Conservation (phyloP, 2,113 vertebrate genomes). For the Sigmodon hispidus region DNA sequence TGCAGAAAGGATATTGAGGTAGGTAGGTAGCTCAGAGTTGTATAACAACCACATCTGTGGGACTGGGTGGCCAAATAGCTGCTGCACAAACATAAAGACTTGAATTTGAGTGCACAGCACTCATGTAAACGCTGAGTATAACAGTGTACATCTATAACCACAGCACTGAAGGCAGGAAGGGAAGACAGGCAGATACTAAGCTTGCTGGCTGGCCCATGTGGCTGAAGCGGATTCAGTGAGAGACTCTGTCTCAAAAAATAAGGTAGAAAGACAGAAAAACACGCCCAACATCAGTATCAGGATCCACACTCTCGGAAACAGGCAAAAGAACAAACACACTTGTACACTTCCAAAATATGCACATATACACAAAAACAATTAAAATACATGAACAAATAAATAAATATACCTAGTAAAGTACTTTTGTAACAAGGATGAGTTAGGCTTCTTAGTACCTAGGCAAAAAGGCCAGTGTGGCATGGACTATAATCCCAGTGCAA, state of each 20-base stretch:
- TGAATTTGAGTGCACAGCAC: neutral
- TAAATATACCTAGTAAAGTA: neutral
- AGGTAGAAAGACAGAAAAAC: neutral
- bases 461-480: neutral
- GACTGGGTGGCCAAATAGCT: neutral
- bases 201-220: neutral
- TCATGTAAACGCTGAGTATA: neutral
- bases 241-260: neutral
- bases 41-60: neutral
- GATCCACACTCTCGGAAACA: neutral
- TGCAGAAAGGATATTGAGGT: neutral
- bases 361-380: neutral
- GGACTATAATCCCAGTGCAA: neutral
- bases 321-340: neutral
- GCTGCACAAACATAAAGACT: too few species aligned
- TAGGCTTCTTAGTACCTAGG: neutral
- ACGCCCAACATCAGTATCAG: neutral
- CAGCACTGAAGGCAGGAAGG: neutral
- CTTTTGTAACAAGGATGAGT: neutral
- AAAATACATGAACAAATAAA: neutral
- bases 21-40: neutral
- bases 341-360: neutral
- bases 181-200: neutral
- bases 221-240: neutral
- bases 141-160: neutral